Percentiles rank a stretch among this genome's conserved stretches.
Evolutionary conservation across 2,113 vertebrate species (phyloP).

Genomic region (Elaphurus davidianus): DNA sequence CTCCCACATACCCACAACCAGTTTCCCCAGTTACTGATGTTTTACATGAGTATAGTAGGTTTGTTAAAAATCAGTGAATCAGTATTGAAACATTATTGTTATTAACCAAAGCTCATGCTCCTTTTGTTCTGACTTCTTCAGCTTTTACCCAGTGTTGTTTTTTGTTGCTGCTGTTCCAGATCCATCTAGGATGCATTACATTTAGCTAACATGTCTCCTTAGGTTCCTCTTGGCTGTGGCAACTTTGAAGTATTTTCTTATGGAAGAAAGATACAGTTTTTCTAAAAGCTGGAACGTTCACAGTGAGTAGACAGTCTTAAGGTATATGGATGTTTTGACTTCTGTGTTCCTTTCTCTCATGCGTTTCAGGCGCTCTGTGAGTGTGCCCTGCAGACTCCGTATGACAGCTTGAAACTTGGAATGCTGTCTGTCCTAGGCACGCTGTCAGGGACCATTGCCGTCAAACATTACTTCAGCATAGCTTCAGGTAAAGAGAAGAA

Average conservation of each 20-base stretch:
- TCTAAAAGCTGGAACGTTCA: background rate
- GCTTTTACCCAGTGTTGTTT: background rate
- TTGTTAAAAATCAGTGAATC: background rate
- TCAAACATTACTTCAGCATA: constrained; percentile 93
- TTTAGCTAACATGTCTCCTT: background rate
- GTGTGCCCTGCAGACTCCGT: constrained; percentile 93
- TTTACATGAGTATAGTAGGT: background rate
- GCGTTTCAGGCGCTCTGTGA: constrained; percentile 91
- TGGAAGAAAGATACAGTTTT: background rate
- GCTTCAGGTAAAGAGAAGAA: constrained; percentile 84
- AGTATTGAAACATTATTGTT: background rate
- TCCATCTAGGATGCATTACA: background rate
- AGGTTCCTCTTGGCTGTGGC: background rate
- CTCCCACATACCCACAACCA: background rate
- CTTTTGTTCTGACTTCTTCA: background rate
- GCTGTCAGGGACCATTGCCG: constrained; percentile 92
- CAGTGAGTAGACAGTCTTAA: background rate
- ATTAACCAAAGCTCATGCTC: background rate
- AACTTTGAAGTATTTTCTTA: background rate
- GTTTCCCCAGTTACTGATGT: background rate
- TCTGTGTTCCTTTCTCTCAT: background rate
- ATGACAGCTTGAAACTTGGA: constrained; percentile 95
- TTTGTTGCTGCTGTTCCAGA: background rate
- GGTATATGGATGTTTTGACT: background rate
- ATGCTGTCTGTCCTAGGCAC: constrained; percentile 94